Conservation (phyloP, 2,113 vertebrate genomes). For the Cavia porcellus region DNA sequence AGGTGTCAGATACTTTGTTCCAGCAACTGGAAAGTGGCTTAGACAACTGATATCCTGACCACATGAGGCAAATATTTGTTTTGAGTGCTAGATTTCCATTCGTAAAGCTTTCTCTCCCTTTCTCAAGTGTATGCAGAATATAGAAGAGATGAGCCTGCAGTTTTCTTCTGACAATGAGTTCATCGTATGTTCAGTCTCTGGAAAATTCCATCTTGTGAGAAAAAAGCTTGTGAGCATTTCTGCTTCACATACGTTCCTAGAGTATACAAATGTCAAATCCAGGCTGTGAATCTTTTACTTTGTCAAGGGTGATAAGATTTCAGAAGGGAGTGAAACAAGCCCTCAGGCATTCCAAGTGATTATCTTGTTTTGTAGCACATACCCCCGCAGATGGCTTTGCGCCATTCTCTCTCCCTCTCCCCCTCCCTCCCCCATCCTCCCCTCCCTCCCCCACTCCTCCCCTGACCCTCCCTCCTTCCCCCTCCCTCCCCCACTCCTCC, state of each 20-base stretch:
- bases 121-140: not conserved
- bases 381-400: not conserved
- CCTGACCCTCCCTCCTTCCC: too few species aligned
- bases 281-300: conserved; percentile 27
- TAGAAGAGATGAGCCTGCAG: not conserved
- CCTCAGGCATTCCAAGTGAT: not conserved
- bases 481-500: too few species aligned
- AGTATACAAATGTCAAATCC: conserved; percentile 22
- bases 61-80: not conserved
- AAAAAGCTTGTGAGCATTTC: conserved; percentile 23
- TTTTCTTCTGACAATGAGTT: conserved; percentile 40
- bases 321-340: not conserved
- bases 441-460: too few species aligned
- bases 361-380: not conserved
- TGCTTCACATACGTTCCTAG: not conserved
- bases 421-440: not conserved
- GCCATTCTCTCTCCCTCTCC: not conserved
- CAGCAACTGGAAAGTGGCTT: not conserved
- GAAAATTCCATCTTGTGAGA: conserved; percentile 14
- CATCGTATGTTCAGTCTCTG: not conserved
- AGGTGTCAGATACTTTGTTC: not conserved
- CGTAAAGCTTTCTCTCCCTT: not conserved
- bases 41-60: not conserved
- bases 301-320: not conserved
- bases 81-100: not conserved